phyloP scores from a whole-genome alignment of 2,113 vertebrate species.

The Sciurus niger region DNA sequence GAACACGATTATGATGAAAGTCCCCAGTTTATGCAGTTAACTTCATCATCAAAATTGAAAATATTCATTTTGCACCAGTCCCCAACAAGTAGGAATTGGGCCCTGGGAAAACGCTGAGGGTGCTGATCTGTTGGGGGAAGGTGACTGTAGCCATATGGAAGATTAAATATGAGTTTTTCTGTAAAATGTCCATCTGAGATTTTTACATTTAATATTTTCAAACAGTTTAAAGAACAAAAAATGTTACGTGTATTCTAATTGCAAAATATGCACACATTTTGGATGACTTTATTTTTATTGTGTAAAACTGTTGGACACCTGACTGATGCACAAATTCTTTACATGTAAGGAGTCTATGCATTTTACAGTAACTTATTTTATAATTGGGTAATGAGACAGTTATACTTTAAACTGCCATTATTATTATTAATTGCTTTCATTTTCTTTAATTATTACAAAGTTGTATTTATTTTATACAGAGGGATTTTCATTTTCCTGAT shows the following conservation, averaged over 20 bases:
- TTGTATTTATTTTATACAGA: conserved; percentile 79
- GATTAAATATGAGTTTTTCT: conserved; percentile 84
- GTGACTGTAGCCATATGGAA: conserved; percentile 84
- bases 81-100: conserved; percentile 52
- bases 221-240: conserved; percentile 79
- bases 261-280: conserved; percentile 71
- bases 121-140: conserved; percentile 77
- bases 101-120: conserved; percentile 24
- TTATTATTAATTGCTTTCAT: conserved; percentile 81
- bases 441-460: conserved; percentile 70
- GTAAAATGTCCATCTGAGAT: conserved; percentile 83
- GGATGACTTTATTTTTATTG: conserved; percentile 82
- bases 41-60: not conserved
- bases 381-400: conserved; percentile 76
- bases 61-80: conserved; percentile 65
- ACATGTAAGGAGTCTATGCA: conserved; percentile 76
- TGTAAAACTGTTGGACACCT: conserved; percentile 74
- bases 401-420: conserved; percentile 69
- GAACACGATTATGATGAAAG: not conserved
- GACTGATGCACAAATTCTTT: conserved; percentile 74
- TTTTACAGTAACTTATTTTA: conserved; percentile 82
- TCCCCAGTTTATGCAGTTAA: not conserved
- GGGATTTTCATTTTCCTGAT: conserved; percentile 55
- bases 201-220: conserved; percentile 84
- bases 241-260: conserved; percentile 71